Evolutionary conservation across 2,797 vertebrate genomes (phyloP).

Genomic region (Bradypodion ventrale): DNA sequence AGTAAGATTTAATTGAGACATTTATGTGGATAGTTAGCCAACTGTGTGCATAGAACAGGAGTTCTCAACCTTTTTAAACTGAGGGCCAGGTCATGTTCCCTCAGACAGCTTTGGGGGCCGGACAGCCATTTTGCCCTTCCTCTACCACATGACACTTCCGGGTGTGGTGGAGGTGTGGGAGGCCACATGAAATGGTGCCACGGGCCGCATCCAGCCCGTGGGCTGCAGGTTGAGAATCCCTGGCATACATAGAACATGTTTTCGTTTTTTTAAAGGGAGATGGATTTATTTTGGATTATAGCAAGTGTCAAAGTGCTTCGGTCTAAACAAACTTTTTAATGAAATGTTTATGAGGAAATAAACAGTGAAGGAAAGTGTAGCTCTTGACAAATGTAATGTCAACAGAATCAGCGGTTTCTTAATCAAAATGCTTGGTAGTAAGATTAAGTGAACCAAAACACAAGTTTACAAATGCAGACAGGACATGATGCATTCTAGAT

Average conservation of each 20-base stretch:
- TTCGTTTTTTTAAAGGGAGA: not conserved
- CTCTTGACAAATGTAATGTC: conserved; percentile 52
- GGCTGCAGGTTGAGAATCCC: no score
- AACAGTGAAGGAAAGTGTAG: conserved; percentile 49
- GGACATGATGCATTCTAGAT: not conserved
- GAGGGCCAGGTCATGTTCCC: no score
- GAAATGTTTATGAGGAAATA: conserved; percentile 75
- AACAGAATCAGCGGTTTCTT: conserved; percentile 56
- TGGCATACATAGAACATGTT: no score
- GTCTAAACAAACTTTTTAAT: conserved; percentile 66
- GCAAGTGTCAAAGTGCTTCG: conserved; percentile 71
- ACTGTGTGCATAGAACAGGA: conserved; percentile 70
- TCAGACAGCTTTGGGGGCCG: no score
- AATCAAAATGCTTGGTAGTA: conserved; percentile 46
- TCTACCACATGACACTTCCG: no score
- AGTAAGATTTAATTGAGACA: conserved; percentile 80
- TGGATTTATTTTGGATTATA: conserved; percentile 77
- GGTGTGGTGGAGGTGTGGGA: no score
- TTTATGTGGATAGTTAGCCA: conserved; percentile 77
- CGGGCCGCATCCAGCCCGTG: no score
- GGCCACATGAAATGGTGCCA: no score
- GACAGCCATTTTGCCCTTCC: no score
- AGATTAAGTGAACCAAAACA: conserved; percentile 43
- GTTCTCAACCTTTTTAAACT: no score
- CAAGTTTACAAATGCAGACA: not conserved